phyloP scores from a whole-genome alignment of 2,113 vertebrate genomes.

The rat (Rattus norvegicus) region GRCr8 NC_086020.1:106121001-106121500 shows the following conservation, averaged over 20 bases:
- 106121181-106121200: neutral
- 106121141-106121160: neutral
- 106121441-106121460: neutral
- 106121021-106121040: neutral
- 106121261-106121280: neutral
- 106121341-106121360: neutral
- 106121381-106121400: neutral
- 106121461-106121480: neutral
- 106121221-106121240: accelerated
- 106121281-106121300: neutral
- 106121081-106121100: neutral
- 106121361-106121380: neutral
- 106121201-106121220: neutral
- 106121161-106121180: neutral
- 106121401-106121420: neutral
- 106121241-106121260: neutral
- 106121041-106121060: neutral
- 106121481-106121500: neutral
- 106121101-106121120: neutral
- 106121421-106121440: neutral
- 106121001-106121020: neutral
- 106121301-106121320: neutral
- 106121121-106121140: neutral
- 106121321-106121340: neutral
- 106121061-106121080: neutral